Conservation (phyloP, 2,888 invertebrate genomes). For the Chrysodeixis includens region DNA sequence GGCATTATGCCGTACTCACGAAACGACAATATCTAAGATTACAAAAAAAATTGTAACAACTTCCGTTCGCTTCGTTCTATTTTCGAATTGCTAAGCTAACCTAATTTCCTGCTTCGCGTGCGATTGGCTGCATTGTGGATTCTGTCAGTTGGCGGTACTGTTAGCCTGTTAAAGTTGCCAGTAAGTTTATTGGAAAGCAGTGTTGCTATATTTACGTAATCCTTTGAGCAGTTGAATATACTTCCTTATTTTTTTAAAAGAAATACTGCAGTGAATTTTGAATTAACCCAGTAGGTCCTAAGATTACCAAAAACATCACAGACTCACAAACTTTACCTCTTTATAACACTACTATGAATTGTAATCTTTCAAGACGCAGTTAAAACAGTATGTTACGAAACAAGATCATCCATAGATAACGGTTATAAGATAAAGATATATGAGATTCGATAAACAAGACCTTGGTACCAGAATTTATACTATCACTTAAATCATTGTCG, state of each 20-base stretch:
- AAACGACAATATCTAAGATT: constrained; percentile 26
- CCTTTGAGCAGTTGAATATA: not conserved
- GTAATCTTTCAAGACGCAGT: no score
- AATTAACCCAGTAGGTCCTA: no score
- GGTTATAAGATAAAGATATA: no score
- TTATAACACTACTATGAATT: no score
- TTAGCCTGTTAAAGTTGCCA: not conserved
- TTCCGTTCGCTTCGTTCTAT: constrained; percentile 41
- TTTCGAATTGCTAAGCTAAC: constrained; percentile 48
- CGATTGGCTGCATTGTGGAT: constrained; percentile 35
- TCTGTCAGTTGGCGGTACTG: constrained; percentile 17
- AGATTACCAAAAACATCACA: no score
- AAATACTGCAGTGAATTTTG: no score
- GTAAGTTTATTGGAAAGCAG: not conserved
- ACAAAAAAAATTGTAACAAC: constrained; percentile 30
- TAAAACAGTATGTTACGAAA: no score
- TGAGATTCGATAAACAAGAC: no score
- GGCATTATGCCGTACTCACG: constrained; percentile 5
- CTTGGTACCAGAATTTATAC: no score
- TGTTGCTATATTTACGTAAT: not conserved
- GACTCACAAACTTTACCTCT: no score
- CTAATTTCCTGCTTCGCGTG: constrained; percentile 32
- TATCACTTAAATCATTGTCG: no score
- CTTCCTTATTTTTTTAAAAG: not conserved
- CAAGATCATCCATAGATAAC: no score